phyloP scores from a whole-genome alignment of 2,888 invertebrate genomes.

The Smittia aterrima region DNA sequence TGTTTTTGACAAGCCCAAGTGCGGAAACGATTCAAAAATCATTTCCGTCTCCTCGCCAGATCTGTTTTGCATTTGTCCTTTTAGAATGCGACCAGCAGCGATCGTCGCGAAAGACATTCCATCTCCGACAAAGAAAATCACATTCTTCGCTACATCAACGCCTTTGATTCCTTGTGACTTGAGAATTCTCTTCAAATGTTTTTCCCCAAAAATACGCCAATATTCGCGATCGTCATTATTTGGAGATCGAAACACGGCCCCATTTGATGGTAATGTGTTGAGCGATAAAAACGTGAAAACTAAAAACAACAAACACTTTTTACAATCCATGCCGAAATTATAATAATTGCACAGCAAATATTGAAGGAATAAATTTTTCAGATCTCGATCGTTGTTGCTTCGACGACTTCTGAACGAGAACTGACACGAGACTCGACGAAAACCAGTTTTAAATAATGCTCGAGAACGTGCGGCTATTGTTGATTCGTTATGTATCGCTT shows the following conservation, averaged over 20 bases:
- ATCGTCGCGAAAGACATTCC: constrained; percentile 67
- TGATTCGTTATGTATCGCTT: too few relatives aligned
- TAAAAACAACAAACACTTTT: too few relatives aligned
- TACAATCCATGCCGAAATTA: too few relatives aligned
- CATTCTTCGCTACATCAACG: constrained; percentile 58
- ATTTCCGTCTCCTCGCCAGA: constrained; percentile 61
- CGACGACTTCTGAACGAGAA: too few relatives aligned
- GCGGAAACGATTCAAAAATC: constrained; percentile 62
- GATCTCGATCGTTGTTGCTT: too few relatives aligned
- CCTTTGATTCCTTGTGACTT: constrained; percentile 47
- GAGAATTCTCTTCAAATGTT: constrained; percentile 52
- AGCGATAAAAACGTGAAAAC: not conserved
- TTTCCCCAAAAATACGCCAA: constrained; percentile 48
- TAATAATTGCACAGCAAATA: too few relatives aligned
- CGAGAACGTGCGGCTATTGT: too few relatives aligned
- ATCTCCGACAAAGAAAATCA: constrained; percentile 66
- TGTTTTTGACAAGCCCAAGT: constrained; percentile 64
- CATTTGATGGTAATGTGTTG: not conserved
- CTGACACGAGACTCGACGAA: too few relatives aligned
- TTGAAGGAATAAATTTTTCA: too few relatives aligned
- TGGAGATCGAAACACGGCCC: not conserved
- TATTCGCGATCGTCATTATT: constrained; percentile 43
- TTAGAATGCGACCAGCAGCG: constrained; percentile 63
- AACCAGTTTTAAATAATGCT: too few relatives aligned
- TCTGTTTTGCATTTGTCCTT: constrained; percentile 56